Conservation (phyloP, 2,113 vertebrate genomes). For the Calyptommatus sinebrachiatus region DNA sequence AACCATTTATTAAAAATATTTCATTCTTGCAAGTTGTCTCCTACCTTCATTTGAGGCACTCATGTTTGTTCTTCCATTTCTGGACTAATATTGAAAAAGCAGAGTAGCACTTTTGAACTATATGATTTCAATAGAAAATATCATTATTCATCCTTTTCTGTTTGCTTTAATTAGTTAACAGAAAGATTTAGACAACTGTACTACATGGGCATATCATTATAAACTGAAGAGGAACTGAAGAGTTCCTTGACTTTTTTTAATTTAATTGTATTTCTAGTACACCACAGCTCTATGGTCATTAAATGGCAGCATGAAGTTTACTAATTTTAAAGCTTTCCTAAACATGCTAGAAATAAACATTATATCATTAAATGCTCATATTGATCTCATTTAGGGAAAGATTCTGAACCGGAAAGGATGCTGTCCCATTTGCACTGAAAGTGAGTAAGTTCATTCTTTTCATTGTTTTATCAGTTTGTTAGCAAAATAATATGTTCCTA, state of each 20-base stretch:
- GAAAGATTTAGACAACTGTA: too few species aligned
- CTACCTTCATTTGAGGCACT: too few species aligned
- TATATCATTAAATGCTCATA: constrained; percentile 55
- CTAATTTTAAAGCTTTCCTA: constrained; percentile 56
- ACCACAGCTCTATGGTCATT: constrained; percentile 59
- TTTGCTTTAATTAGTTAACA: too few species aligned
- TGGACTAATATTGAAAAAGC: too few species aligned
- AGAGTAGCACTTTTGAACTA: too few species aligned
- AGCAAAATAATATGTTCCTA: constrained; percentile 19
- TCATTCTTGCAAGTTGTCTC: too few species aligned
- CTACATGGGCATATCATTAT: too few species aligned
- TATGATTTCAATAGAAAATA: too few species aligned
- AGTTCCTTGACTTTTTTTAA: not conserved
- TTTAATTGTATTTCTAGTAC: not conserved
- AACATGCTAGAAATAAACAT: constrained; percentile 37
- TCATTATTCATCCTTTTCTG: too few species aligned
- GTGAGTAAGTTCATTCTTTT: constrained; percentile 83
- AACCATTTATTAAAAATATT: too few species aligned
- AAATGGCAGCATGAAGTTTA: constrained; percentile 51
- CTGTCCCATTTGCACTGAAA: constrained; percentile 99
- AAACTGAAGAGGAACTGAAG: too few species aligned
- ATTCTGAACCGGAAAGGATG: constrained; percentile 98
- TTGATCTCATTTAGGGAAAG: constrained; percentile 86
- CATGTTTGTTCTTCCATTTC: too few species aligned
- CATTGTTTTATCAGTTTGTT: constrained; percentile 43